Evolutionary conservation across 2,797 vertebrate genomes (phyloP).

Genomic region (Bradypodion ventrale): DNA sequence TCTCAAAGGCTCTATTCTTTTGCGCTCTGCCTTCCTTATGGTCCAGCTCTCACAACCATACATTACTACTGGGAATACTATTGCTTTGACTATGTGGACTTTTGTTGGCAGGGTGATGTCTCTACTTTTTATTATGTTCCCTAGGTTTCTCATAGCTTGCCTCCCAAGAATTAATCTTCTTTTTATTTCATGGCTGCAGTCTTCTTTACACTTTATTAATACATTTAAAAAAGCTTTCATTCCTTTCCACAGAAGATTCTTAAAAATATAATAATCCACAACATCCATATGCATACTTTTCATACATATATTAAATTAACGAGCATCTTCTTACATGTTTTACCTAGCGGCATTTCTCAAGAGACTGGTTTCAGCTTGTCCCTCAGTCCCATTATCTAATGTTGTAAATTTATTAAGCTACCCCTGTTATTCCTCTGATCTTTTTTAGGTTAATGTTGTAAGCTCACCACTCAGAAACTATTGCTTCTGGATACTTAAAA

Average conservation of each 20-base stretch:
- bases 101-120: no score
- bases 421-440: background rate
- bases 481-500: background rate
- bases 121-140: no score
- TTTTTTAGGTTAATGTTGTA: background rate
- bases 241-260: background rate
- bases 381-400: background rate
- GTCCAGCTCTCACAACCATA: no score
- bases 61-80: no score
- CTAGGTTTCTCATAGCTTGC: no score
- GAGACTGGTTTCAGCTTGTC: background rate
- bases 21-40: no score
- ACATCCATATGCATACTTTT: background rate
- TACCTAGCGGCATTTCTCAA: background rate
- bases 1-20: no score
- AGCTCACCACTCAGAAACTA: background rate
- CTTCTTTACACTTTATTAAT: no score
- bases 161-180: background rate
- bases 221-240: no score
- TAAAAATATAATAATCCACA: background rate
- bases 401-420: background rate
- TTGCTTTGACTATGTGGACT: no score
- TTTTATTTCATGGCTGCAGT: background rate
- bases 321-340: no score
- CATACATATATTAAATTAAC: background rate